phyloP scores from a whole-genome alignment of 2,113 vertebrate species.

The Solea solea region DNA sequence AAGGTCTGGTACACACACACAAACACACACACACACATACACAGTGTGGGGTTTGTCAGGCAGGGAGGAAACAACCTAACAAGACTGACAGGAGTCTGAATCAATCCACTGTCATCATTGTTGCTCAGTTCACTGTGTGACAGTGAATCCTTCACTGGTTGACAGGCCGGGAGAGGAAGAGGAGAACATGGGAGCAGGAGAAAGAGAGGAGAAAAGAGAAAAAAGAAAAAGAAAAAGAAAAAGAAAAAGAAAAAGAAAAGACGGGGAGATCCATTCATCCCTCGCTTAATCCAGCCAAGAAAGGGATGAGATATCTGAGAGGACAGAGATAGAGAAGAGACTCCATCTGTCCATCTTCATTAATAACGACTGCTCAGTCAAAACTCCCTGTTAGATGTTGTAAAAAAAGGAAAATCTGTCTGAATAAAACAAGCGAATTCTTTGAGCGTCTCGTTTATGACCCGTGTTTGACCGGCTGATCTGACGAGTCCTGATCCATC shows the following conservation, averaged over 20 bases:
- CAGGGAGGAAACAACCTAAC: slow-evolving; percentile 29
- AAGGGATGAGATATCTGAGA: slow-evolving; percentile 17
- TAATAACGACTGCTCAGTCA: too few species aligned
- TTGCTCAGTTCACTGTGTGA: slow-evolving; percentile 35
- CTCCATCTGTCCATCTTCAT: slow-evolving; percentile 39
- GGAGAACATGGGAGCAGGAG: background rate
- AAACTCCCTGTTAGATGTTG: background rate
- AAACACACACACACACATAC: slow-evolving; percentile 11
- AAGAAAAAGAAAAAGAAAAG: background rate
- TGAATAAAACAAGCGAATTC: background rate
- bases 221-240: background rate
- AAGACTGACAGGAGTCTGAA: slow-evolving; percentile 51
- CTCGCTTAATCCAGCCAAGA: background rate
- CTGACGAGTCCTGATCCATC: background rate
- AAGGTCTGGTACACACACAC: slow-evolving; percentile 6
- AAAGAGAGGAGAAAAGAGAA: background rate
- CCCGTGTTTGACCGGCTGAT: too few species aligned
- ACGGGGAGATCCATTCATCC: background rate
- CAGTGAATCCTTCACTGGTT: slow-evolving; percentile 28
- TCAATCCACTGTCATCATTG: slow-evolving; percentile 46
- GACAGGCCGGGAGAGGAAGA: slow-evolving; percentile 24
- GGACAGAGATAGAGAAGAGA: slow-evolving; percentile 20
- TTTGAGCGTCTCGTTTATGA: background rate
- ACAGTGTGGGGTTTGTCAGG: slow-evolving; percentile 26
- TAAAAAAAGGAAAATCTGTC: background rate